These are phyloP conservation scores for Trilocha varians DNA, from an alignment of 2,888 invertebrate genomes.

Conservation along the genomic window DNA sequence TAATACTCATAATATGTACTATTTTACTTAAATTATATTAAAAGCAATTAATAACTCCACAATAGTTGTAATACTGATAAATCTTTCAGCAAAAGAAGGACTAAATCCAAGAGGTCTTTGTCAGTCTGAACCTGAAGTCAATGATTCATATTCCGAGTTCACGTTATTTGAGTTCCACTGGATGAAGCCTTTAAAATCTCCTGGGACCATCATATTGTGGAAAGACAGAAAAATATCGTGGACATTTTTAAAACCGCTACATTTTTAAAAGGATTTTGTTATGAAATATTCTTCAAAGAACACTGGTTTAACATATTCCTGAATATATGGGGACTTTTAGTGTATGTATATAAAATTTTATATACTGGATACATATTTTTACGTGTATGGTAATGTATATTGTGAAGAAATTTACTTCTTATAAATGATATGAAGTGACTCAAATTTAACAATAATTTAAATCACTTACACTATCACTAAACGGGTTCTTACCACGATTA, in stretches of 20 bases:
- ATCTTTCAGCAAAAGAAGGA: neutral
- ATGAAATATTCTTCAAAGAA: neutral
- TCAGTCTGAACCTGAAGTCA: conserved; percentile 11
- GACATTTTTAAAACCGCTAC: conserved; percentile 5
- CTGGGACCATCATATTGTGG: conserved; percentile 7
- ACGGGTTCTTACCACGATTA: no score
- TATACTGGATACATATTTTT: no score
- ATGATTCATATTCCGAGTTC: conserved; percentile 15
- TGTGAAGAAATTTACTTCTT: no score
- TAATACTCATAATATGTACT: no score
- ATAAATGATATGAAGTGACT: no score
- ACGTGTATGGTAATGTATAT: no score
- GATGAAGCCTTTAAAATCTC: conserved; percentile 21
- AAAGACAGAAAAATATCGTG: conserved; percentile 4
- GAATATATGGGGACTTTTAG: no score
- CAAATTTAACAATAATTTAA: no score
- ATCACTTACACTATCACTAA: no score
- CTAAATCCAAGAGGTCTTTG: conserved; percentile 9
- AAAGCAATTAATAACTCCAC: no score
- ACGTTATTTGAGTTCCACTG: conserved; percentile 7
- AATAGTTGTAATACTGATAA: neutral
- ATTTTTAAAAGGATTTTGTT: neutral
- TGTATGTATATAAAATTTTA: neutral
- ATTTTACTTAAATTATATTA: no score
- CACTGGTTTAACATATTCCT: neutral